These are phyloP conservation scores for Whitmania pigra DNA, from an alignment of 1,140 invertebrate species.

Conservation along the genomic window DNA sequence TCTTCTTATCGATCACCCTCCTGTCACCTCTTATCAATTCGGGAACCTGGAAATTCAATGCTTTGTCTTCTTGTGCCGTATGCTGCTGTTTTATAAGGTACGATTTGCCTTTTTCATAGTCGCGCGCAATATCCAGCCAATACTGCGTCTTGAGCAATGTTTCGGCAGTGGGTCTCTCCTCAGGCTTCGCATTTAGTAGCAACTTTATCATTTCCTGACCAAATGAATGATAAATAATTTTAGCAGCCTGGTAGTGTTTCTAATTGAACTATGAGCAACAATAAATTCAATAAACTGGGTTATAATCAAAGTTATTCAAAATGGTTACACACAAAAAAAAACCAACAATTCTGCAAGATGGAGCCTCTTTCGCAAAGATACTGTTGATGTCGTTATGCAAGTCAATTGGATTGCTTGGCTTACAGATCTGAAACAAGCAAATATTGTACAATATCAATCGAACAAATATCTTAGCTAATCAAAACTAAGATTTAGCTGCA, in stretches of 20 bases:
- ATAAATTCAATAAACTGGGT: too few species aligned
- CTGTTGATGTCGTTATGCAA: too few species aligned
- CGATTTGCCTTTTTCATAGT: constrained; percentile 2
- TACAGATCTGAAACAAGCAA: too few species aligned
- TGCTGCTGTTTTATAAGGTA: not conserved
- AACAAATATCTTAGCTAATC: not conserved
- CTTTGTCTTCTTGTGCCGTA: not conserved
- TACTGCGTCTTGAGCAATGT: not conserved
- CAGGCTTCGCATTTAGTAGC: not conserved
- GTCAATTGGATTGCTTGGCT: too few species aligned
- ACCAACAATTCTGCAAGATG: too few species aligned
- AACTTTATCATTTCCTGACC: constrained; percentile 7
- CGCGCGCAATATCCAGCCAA: not conserved
- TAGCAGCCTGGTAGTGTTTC: too few species aligned
- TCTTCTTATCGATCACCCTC: not conserved
- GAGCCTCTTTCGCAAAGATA: too few species aligned
- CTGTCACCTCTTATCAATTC: not conserved
- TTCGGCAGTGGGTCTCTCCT: not conserved
- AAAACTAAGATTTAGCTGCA: too few species aligned
- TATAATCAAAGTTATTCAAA: too few species aligned
- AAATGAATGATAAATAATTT: too few species aligned
- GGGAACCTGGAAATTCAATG: not conserved
- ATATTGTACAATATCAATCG: not conserved
- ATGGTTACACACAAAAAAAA: too few species aligned
- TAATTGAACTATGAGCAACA: too few species aligned